These are phyloP conservation scores for Diorhabda sublineata DNA, from an alignment of 1,140 invertebrate species.

Conservation along the genomic window DNA sequence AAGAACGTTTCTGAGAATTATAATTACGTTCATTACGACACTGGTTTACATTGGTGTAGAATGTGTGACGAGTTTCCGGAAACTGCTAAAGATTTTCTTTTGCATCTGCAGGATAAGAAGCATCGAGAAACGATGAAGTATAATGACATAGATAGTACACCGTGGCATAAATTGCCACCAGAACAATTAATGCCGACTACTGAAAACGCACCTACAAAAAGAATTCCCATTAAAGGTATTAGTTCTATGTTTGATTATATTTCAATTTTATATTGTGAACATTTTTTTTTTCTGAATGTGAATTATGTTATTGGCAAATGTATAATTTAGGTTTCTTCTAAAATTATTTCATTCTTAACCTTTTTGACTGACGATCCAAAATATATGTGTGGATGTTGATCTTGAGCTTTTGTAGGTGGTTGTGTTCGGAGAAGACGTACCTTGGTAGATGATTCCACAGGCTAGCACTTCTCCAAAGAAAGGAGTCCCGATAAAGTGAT, in stretches of 20 bases:
- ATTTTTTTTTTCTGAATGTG: too few species aligned
- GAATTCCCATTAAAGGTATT: constrained; percentile 74
- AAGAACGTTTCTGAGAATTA: neutral
- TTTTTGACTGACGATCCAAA: too few species aligned
- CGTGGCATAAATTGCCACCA: constrained; percentile 64
- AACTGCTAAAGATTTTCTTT: constrained; percentile 78
- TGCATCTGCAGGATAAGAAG: constrained; percentile 73
- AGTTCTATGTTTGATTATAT: neutral
- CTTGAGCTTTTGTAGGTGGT: too few species aligned
- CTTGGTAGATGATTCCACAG: too few species aligned
- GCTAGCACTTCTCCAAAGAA: too few species aligned
- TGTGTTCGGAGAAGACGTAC: too few species aligned
- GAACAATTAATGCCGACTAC: constrained; percentile 62
- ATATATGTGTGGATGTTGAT: too few species aligned
- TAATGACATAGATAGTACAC: constrained; percentile 62
- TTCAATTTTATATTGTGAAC: neutral
- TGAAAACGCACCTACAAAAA: constrained; percentile 66
- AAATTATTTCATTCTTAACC: too few species aligned
- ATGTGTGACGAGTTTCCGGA: constrained; percentile 79
- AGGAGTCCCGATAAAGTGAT: too few species aligned
- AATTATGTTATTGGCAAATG: too few species aligned
- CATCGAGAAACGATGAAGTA: constrained; percentile 64
- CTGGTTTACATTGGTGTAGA: constrained; percentile 83
- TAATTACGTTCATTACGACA: constrained; percentile 75
- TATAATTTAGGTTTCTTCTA: too few species aligned